Percentiles rank a stretch among this genome's conserved stretches.
phyloP scores from a whole-genome alignment of 2,888 invertebrate genomes.

The Frankliniella intonsa region DNA sequence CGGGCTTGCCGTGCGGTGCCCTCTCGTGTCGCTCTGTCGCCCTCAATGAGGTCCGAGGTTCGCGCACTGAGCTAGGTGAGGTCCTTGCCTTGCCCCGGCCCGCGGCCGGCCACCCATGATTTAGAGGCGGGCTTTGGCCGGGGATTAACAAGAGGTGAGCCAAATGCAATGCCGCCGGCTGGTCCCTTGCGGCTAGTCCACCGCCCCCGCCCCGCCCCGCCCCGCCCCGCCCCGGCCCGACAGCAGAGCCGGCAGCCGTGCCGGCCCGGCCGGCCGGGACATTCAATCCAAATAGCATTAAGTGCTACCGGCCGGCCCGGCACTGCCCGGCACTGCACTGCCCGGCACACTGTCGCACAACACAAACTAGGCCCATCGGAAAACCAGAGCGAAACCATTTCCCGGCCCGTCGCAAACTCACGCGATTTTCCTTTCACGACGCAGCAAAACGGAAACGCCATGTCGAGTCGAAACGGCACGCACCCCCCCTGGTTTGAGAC shows the following conservation, averaged over 20 bases:
- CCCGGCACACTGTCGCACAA: not conserved
- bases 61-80: no score
- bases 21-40: no score
- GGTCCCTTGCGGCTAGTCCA: no score
- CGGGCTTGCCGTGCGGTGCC: not conserved
- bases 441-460: not conserved
- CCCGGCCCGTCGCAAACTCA: not conserved
- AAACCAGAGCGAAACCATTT: not conserved
- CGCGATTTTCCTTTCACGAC: not conserved
- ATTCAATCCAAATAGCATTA: no score
- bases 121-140: constrained; percentile 9
- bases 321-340: not conserved
- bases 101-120: constrained; percentile 17
- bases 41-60: no score
- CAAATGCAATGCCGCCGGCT: not conserved
- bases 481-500: no score
- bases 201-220: not conserved
- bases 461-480: not conserved
- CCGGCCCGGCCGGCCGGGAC: not conserved
- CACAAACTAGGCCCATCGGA: no score
- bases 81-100: no score
- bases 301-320: not conserved
- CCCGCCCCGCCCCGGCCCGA: not conserved
- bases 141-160: constrained; percentile 11
- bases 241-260: not conserved